Percentiles rank a stretch among this genome's conserved stretches.
phyloP scores from a whole-genome alignment of 1,140 invertebrate genomes.

The Drosophila pseudoobscura region DNA sequence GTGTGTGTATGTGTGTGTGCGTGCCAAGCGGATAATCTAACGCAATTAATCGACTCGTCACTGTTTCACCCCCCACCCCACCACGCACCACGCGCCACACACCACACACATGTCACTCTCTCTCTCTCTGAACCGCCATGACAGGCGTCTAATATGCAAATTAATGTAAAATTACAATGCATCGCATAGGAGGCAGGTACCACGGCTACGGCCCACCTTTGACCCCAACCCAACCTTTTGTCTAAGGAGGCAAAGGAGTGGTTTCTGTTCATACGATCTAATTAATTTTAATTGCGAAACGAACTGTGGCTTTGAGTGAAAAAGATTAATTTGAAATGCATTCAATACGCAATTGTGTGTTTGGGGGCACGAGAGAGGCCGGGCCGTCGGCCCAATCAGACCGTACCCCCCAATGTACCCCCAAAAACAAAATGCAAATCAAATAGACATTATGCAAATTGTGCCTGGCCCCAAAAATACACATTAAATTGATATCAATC shows the following conservation, averaged over 20 bases:
- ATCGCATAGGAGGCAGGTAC: constrained; percentile 12
- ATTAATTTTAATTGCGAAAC: constrained; percentile 44
- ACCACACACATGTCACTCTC: constrained; percentile 58
- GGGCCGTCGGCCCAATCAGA: too few species aligned
- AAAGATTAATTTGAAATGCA: constrained; percentile 41
- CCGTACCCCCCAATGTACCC: not conserved
- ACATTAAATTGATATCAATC: constrained; percentile 77
- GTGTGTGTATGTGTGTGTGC: constrained; percentile 31
- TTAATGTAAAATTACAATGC: constrained; percentile 71
- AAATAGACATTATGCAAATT: constrained; percentile 76
- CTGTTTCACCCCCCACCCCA: constrained; percentile 38
- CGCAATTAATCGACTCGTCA: constrained; percentile 81
- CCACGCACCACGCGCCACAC: constrained; percentile 42
- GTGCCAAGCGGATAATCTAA: constrained; percentile 68
- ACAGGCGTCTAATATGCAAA: constrained; percentile 74
- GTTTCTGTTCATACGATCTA: constrained; percentile 29
- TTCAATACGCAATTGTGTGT: constrained; percentile 9
- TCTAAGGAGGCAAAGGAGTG: constrained; percentile 12
- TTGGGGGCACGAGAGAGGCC: not conserved
- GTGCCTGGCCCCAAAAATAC: constrained; percentile 30
- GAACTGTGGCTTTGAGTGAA: constrained; percentile 4
- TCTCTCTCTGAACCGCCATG: constrained; percentile 30
- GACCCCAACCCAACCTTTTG: not conserved
- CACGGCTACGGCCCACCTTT: constrained; percentile 9
- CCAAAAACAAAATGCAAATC: constrained; percentile 47